Evolutionary conservation across 2,113 vertebrate species (phyloP).

Genomic region (Petrocephalus microphthalmus): DNA sequence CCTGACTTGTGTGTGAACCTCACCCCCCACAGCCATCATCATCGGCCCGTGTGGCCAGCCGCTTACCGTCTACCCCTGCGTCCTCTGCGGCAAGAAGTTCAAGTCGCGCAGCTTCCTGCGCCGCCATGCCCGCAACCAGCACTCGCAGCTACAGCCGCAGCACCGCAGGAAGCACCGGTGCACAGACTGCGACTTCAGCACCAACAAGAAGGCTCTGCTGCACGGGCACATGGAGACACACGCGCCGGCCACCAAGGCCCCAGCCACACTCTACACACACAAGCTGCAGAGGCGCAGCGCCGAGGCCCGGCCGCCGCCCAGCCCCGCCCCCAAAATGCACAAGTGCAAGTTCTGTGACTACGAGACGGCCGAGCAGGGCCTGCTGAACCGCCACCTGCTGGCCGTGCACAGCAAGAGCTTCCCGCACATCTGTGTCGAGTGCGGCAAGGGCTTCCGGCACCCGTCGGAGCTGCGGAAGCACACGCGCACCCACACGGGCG

Average conservation of each 20-base stretch:
- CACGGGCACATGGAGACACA: conserved; percentile 97
- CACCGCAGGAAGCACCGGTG: conserved; percentile 92
- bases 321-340: conserved; percentile 78
- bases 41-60: conserved; percentile 95
- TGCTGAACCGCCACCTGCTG: conserved; percentile 88
- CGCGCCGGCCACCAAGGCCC: conserved; percentile 84
- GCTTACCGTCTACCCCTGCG: conserved; percentile 93
- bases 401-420: conserved; percentile 98
- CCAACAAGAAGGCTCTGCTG: conserved; percentile 94
- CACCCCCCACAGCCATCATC: conserved; percentile 75
- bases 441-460: conserved; percentile 93
- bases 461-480: conserved; percentile 96
- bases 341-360: conserved; percentile 98
- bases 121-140: conserved; percentile 95
- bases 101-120: conserved; percentile 94
- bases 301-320: conserved; percentile 50
- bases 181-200: conserved; percentile 97
- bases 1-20: background rate
- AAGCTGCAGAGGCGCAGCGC: conserved; percentile 88
- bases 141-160: conserved; percentile 72
- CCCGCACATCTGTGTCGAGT: conserved; percentile 95
- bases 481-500: conserved; percentile 94
- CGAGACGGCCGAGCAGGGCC: conserved; percentile 89
- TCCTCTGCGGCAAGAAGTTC: conserved; percentile 97
- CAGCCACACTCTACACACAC: conserved; percentile 88